Evolutionary conservation across 2,888 invertebrate species (phyloP).

Genomic region (Chrysomela aeneicollis): DNA sequence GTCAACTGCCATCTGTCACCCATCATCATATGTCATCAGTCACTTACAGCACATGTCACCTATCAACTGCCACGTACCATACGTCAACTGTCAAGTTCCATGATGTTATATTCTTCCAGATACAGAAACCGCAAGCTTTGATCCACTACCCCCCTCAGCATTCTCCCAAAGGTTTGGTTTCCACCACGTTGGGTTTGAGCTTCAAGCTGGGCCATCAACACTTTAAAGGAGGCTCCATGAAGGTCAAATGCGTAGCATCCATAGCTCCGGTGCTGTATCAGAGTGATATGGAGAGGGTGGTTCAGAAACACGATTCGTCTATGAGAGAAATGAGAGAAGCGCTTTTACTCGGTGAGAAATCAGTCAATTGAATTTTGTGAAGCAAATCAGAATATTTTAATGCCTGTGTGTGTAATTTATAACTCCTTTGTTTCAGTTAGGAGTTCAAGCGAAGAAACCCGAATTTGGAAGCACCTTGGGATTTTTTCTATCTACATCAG

Average conservation of each 20-base stretch:
- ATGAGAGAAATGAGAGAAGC: conserved; percentile 70
- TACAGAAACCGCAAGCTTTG: conserved; percentile 62
- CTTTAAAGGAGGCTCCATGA: conserved; percentile 68
- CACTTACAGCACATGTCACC: too few relatives aligned
- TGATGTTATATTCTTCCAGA: conserved; percentile 62
- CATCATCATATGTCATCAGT: too few relatives aligned
- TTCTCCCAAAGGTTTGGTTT: conserved; percentile 67
- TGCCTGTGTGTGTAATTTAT: too few relatives aligned
- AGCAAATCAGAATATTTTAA: background rate
- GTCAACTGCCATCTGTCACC: background rate
- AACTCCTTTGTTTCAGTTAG: conserved; percentile 2
- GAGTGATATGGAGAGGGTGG: conserved; percentile 67
- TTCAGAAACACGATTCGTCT: conserved; percentile 64
- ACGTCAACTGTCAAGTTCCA: too few relatives aligned
- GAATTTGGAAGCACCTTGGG: background rate
- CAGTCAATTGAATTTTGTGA: background rate
- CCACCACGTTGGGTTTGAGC: conserved; percentile 66
- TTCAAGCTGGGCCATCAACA: conserved; percentile 65
- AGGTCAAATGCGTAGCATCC: conserved; percentile 69
- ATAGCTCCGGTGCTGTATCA: conserved; percentile 69
- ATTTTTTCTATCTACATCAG: background rate
- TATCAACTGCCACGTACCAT: too few relatives aligned
- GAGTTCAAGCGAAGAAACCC: background rate
- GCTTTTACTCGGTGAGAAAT: conserved; percentile 66
- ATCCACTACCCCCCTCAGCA: conserved; percentile 65